These are phyloP conservation scores for Chalcosyrphus nemorum DNA, from an alignment of 2,888 invertebrate species.

Conservation along the genomic window DNA sequence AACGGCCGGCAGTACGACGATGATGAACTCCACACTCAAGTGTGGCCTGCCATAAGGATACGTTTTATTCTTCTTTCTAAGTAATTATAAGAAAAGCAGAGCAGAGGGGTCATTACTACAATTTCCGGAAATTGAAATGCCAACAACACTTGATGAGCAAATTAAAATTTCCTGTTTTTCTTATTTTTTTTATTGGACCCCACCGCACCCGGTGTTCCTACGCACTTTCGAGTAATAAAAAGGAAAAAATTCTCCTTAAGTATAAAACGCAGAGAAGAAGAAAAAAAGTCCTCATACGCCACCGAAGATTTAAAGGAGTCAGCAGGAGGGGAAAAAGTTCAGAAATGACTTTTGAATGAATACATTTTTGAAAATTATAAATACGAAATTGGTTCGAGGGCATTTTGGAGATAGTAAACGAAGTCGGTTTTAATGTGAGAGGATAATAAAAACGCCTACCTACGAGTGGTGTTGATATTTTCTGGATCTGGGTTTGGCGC, in stretches of 20 bases:
- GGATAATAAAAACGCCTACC: not conserved
- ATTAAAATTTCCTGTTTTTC: not conserved
- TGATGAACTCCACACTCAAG: not conserved
- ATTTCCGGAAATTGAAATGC: slow-evolving; percentile 6
- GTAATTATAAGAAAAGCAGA: not conserved
- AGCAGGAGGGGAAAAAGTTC: not conserved
- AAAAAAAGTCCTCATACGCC: not conserved
- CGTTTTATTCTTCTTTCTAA: not conserved
- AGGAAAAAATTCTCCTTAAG: not conserved
- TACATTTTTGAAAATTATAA: not conserved
- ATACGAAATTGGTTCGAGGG: not conserved
- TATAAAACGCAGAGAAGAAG: not conserved
- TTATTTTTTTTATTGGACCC: not conserved
- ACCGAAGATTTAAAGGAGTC: not conserved
- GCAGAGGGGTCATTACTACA: not conserved
- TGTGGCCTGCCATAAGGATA: not conserved
- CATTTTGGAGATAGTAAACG: not conserved
- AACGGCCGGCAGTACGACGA: slow-evolving; percentile 11
- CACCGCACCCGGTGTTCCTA: not conserved
- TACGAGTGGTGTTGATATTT: not conserved
- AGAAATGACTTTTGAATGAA: not conserved
- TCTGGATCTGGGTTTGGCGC: not conserved
- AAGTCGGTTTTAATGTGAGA: not conserved
- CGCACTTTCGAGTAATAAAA: not conserved
- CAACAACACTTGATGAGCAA: not conserved